phyloP scores from a whole-genome alignment of 2,888 invertebrate genomes.

The Mamestra brassicae region DNA sequence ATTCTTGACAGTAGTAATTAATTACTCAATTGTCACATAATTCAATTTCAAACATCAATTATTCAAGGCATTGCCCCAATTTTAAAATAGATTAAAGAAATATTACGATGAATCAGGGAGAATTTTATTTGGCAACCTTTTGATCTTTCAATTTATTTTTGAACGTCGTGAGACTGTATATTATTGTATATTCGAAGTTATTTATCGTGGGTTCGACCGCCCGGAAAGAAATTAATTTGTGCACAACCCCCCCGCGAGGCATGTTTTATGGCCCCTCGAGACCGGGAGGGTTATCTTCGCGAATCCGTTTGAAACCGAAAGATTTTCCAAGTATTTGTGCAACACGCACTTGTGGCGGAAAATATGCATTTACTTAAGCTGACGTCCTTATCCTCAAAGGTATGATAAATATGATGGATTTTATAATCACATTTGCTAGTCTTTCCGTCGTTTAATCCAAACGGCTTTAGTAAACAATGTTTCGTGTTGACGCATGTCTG shows the following conservation, averaged over 20 bases:
- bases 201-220: slow-evolving; percentile 48
- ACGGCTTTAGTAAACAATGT: slow-evolving; percentile 1
- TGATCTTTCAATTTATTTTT: slow-evolving; percentile 37
- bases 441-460: neutral
- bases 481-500: slow-evolving; percentile 33
- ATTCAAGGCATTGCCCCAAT: slow-evolving; percentile 4
- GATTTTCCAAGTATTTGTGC: slow-evolving; percentile 45
- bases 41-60: slow-evolving; percentile 46
- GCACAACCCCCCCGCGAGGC: slow-evolving; percentile 43
- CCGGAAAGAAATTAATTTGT: slow-evolving; percentile 61
- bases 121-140: slow-evolving; percentile 31
- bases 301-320: slow-evolving; percentile 38
- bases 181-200: slow-evolving; percentile 31
- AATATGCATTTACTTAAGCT: slow-evolving; percentile 6
- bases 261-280: slow-evolving; percentile 52
- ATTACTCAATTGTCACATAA: slow-evolving; percentile 38
- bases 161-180: slow-evolving; percentile 10
- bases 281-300: slow-evolving; percentile 31
- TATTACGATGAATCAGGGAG: slow-evolving; percentile 10
- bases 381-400: slow-evolving; percentile 9
- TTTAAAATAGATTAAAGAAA: slow-evolving; percentile 37
- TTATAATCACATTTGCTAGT: slow-evolving; percentile 21
- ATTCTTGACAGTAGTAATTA: slow-evolving; percentile 31
- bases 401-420: slow-evolving; percentile 15
- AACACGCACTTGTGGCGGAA: neutral